Evolutionary conservation across 2,888 invertebrate species (phyloP).

Genomic region (Epinotia demarniana): DNA sequence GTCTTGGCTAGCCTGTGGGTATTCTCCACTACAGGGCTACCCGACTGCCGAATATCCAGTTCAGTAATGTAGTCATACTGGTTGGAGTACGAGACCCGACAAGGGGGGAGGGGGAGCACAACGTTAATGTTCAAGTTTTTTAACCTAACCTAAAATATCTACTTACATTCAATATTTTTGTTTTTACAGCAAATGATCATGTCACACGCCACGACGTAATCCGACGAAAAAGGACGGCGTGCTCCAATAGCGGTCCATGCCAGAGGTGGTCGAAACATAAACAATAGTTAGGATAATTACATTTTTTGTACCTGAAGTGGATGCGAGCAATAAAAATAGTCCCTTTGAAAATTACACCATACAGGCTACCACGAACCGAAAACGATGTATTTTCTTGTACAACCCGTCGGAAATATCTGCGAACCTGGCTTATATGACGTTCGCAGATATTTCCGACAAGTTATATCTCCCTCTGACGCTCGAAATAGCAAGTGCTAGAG

Average conservation of each 20-base stretch:
- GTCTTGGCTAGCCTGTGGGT: too few species aligned
- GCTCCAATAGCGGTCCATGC: not conserved
- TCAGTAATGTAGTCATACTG: conserved; percentile 71
- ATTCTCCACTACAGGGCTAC: too few species aligned
- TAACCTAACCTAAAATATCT: not conserved
- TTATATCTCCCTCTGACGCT: too few species aligned
- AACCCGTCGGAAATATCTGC: too few species aligned
- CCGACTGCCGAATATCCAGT: too few species aligned
- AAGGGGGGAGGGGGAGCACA: too few species aligned
- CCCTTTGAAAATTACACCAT: not conserved
- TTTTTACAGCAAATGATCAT: conserved; percentile 84
- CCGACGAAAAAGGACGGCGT: not conserved
- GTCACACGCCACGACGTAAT: conserved; percentile 75
- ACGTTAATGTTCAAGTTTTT: too few species aligned
- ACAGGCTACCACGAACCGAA: too few species aligned
- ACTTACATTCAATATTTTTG: conserved; percentile 35
- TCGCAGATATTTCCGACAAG: too few species aligned
- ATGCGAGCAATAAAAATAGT: conserved; percentile 4
- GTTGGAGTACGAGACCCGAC: conserved; percentile 82
- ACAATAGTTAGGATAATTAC: conserved; percentile 6
- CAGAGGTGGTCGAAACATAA: not conserved
- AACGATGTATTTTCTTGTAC: too few species aligned
- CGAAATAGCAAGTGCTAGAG: too few species aligned
- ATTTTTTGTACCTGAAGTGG: conserved; percentile 17
- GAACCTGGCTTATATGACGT: too few species aligned